Evolutionary conservation across 2,797 vertebrate genomes (phyloP), one percentile per base, ranked within the genome.

Genomic region (Tragelaphus eurycerus): DNA sequence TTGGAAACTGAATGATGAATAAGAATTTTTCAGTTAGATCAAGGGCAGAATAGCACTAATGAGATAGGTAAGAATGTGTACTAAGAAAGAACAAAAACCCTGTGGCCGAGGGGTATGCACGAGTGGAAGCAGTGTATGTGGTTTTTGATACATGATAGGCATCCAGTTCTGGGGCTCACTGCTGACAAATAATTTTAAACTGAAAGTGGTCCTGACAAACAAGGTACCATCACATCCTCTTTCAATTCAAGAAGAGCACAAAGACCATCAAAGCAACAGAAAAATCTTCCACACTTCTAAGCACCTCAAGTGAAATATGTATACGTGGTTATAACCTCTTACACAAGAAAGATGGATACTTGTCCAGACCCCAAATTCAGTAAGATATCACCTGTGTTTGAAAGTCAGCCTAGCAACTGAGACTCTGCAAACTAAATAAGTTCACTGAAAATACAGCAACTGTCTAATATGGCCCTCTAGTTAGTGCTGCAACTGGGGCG

Each of bases 331-430:
- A 48, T 88, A 96, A 83, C 8, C 46, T 50, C 64, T 43, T 64
- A 59, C 3, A 2, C 23, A 89, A 95, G 46, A 81, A 86, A 81
- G 71, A 86, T 1, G 11, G n/a, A 95, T 85, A 12, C 52, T 86
- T 81, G 43, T 62, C 81, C 78, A 79, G 57, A 91, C 57, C 29
- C 67, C 55, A 59, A 89, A 85, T 89, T 74, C 84, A 84, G 48
- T 3, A 79, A 71, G 88, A 31, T 74, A 85, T 17, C 10, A 54
- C 19, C 59, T 91, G 8, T 74, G 29, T 43, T 46, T 82, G 16
- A 93, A 95, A 95, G 43, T 89, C 79, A 89, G 46, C 64, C 71
- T 57, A 92, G 55, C 81, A 94, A 62, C 54, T 94, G 43, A 92
- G 46, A 96, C 46, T 79, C 46, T 57, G 16, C 17, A 84, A 67